Conservation (phyloP, 2,888 invertebrate species). For the Drosophila aldrichi region DNA sequence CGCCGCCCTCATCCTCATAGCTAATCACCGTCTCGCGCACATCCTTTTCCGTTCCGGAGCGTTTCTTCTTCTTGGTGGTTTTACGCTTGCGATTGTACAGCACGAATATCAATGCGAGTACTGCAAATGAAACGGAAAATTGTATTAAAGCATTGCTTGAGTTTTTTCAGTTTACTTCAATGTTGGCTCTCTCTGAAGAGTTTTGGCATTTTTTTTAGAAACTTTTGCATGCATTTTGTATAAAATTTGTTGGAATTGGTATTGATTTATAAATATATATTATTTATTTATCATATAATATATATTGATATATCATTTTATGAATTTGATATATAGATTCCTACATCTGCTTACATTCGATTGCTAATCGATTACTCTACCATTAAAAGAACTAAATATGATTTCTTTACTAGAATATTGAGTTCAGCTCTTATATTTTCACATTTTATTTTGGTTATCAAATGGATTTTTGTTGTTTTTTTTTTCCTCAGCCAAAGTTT, state of each 20-base stretch:
- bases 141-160: background rate
- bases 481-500: background rate
- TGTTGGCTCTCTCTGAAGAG: background rate
- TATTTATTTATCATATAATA: too few relatives aligned
- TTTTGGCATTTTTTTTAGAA: background rate
- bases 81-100: conserved; percentile 97
- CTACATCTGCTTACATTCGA: too few relatives aligned
- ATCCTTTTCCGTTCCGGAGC: conserved; percentile 98
- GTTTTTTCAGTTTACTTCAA: too few relatives aligned
- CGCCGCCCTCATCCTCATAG: conserved; percentile 99
- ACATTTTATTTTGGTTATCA: background rate
- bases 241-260: too few relatives aligned
- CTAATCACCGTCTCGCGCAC: conserved; percentile 99
- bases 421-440: background rate
- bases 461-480: background rate
- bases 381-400: too few relatives aligned
- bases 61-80: conserved; percentile 90
- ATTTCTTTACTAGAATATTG: background rate
- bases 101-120: conserved; percentile 97
- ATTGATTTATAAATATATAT: too few relatives aligned
- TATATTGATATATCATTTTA: too few relatives aligned
- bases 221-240: background rate
- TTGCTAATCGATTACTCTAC: too few relatives aligned
- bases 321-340: too few relatives aligned
- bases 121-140: conserved; percentile 86